Evolutionary conservation across 2,888 invertebrate genomes (phyloP).

Genomic region (Rhagophthalmus giganteus): DNA sequence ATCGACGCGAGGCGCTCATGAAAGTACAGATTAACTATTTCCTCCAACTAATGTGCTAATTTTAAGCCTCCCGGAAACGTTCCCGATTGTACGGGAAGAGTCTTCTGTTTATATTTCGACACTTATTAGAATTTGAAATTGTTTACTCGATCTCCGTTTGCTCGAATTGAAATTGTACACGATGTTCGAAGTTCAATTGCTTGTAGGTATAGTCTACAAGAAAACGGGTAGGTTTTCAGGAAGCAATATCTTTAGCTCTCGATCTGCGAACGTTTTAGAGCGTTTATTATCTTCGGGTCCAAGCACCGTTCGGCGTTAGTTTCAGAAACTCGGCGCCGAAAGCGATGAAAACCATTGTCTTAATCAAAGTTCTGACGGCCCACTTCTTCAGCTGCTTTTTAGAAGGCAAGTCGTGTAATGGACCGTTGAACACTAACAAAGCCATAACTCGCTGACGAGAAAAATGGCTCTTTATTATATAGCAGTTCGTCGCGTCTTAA

Average conservation of each 20-base stretch:
- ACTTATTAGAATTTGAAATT: conserved; percentile 2
- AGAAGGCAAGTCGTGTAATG: conserved; percentile 39
- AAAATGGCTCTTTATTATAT: conserved; percentile 40
- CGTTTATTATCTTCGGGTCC: conserved; percentile 27
- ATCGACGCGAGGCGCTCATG: conserved; percentile 26
- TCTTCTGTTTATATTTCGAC: too few species aligned
- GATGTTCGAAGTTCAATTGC: conserved; percentile 1
- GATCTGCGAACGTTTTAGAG: conserved; percentile 14
- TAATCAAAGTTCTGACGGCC: conserved; percentile 43
- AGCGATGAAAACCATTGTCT: conserved; percentile 43
- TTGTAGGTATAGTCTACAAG: conserved; percentile 1
- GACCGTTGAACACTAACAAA: conserved; percentile 41
- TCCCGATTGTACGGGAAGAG: neutral
- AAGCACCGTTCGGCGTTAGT: conserved; percentile 9
- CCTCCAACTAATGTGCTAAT: conserved; percentile 18
- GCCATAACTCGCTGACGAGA: conserved; percentile 39
- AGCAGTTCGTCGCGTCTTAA: conserved; percentile 31
- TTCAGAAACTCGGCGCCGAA: conserved; percentile 20
- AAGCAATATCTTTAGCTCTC: conserved; percentile 19
- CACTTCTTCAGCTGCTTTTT: conserved; percentile 37
- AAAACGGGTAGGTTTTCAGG: conserved; percentile 8
- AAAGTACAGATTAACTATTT: conserved; percentile 25
- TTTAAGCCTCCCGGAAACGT: conserved; percentile 9
- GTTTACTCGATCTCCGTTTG: conserved; percentile 2
- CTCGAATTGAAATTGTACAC: conserved; percentile 5